Conservation (phyloP, 2,113 vertebrate species). For the Columbina picui region DNA sequence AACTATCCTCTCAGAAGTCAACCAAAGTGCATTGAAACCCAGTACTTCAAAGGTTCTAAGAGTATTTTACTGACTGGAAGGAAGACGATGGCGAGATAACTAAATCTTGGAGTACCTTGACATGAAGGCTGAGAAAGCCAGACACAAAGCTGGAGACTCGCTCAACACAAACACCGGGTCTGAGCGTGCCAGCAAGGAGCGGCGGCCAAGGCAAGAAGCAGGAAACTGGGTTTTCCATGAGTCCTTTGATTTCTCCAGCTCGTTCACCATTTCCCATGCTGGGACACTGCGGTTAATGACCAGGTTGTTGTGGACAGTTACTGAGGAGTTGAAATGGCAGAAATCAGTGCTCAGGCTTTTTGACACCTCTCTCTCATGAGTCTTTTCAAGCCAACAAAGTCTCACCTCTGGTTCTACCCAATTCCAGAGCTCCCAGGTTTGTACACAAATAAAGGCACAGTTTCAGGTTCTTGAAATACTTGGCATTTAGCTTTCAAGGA, state of each 20-base stretch:
- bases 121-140: neutral
- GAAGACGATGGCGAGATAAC: slow-evolving; percentile 55
- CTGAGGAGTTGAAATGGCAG: neutral
- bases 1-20: slow-evolving; percentile 29
- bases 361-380: neutral
- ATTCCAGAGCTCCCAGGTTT: slow-evolving; percentile 11
- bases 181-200: neutral
- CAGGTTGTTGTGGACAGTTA: neutral
- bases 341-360: neutral
- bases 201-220: neutral
- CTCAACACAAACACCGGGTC: neutral
- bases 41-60: slow-evolving; percentile 22
- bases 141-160: neutral
- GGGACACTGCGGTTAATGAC: neutral
- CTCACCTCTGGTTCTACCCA: neutral
- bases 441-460: neutral
- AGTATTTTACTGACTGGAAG: slow-evolving; percentile 50
- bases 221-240: neutral
- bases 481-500: slow-evolving; percentile 5
- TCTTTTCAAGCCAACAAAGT: neutral
- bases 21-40: slow-evolving; percentile 20
- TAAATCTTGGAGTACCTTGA: neutral
- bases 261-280: neutral
- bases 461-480: slow-evolving; percentile 20
- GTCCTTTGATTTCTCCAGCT: neutral